These are phyloP conservation scores for Mobula hypostoma DNA, from an alignment of 2,113 vertebrate genomes.

Conservation along the genomic window DNA sequence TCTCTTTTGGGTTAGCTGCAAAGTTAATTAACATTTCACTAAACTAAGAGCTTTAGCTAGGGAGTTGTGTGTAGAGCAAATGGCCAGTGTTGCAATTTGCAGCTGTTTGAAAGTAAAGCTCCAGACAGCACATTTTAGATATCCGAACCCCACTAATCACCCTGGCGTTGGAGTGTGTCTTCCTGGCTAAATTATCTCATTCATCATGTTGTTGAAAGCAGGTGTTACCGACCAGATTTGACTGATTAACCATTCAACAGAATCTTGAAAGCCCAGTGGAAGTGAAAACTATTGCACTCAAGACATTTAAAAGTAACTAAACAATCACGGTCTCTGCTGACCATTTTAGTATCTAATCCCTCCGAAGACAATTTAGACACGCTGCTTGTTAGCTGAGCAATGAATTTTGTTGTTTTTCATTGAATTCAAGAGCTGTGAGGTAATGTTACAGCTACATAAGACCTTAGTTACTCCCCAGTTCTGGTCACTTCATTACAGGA, in stretches of 20 bases:
- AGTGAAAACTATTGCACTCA: background rate
- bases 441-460: too few species aligned
- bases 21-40: background rate
- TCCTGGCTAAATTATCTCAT: background rate
- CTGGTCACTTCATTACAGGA: too few species aligned
- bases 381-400: background rate
- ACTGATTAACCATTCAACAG: background rate
- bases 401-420: background rate
- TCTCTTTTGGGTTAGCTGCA: background rate
- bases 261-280: background rate
- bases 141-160: conserved; percentile 39
- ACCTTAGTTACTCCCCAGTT: too few species aligned
- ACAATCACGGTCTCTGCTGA: background rate
- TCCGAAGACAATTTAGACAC: background rate
- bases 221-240: background rate
- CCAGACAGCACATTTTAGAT: conserved; percentile 47
- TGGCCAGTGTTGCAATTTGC: conserved; percentile 50
- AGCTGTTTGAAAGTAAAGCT: conserved; percentile 58
- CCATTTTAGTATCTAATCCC: background rate
- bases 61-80: conserved; percentile 46
- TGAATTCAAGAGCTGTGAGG: too few species aligned
- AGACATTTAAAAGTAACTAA: background rate
- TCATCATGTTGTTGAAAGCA: background rate
- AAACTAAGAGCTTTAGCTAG: background rate
- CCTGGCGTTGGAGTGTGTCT: too few species aligned